A percentile compares a stretch with the other conserved stretches of the same genome.
Conservation (phyloP, 2,113 vertebrate genomes). For the Phoenicopterus ruber region DNA sequence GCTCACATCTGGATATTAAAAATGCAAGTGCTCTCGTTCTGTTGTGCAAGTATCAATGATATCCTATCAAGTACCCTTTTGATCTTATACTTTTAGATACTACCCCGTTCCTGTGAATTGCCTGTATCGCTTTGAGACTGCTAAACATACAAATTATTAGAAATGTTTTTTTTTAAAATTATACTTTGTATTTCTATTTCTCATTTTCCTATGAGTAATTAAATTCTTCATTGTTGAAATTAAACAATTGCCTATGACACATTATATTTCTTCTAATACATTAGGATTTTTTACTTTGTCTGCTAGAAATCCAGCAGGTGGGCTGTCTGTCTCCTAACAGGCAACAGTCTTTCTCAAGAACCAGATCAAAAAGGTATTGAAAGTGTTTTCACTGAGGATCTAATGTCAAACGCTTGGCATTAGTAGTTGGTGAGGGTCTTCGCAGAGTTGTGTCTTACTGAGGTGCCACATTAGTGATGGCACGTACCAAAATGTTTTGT, state of each 20-base stretch:
- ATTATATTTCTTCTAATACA: background rate
- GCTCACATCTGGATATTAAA: background rate
- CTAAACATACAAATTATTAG: background rate
- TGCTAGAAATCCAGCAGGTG: fast-evolving
- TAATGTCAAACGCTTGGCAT: background rate
- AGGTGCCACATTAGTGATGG: background rate
- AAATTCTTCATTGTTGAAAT: background rate
- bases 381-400: background rate
- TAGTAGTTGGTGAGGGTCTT: background rate
- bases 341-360: background rate
- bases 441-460: background rate
- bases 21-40: background rate
- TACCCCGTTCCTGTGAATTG: background rate
- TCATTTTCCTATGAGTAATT: background rate
- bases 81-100: background rate
- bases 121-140: background rate
- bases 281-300: background rate
- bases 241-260: background rate
- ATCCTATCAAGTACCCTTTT: background rate
- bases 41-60: background rate
- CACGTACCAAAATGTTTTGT: background rate
- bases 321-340: background rate
- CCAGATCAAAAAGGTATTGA: background rate
- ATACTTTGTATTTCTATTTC: background rate
- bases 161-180: background rate